Evolutionary conservation across 2,797 vertebrate genomes (phyloP).

Genomic region (Myotis daubentonii): DNA sequence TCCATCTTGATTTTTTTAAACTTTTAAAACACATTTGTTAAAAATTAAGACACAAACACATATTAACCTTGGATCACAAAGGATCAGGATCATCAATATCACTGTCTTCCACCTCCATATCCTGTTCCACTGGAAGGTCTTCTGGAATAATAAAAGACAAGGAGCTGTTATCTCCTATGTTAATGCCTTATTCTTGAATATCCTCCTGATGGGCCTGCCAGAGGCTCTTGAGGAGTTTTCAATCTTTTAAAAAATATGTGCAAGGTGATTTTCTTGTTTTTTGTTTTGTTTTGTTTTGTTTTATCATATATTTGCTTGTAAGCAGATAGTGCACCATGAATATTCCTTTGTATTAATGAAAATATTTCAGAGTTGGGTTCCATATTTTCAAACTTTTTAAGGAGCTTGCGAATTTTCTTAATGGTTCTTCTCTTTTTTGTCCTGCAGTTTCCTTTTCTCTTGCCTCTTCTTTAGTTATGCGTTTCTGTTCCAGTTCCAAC

Average conservation of each 20-base stretch:
- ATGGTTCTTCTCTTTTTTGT: background rate
- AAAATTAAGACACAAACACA: background rate
- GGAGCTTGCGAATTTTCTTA: background rate
- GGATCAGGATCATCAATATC: background rate
- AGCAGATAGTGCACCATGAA: background rate
- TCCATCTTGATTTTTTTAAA: background rate
- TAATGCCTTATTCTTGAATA: background rate
- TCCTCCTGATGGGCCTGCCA: background rate
- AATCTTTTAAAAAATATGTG: background rate
- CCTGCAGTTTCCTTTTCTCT: background rate
- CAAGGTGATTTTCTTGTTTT: background rate
- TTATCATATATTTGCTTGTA: background rate
- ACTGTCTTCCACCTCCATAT: background rate
- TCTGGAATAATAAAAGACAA: background rate
- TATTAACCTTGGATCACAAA: background rate
- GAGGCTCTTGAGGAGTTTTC: background rate
- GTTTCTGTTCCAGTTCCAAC: background rate
- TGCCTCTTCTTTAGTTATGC: background rate
- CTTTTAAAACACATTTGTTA: background rate
- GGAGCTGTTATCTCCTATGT: background rate
- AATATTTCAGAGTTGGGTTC: background rate
- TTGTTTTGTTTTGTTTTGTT: background rate
- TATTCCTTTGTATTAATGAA: background rate
- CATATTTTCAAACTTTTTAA: background rate
- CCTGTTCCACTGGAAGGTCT: background rate